A percentile compares a stretch with the other conserved stretches of the same genome.
phyloP scores from a whole-genome alignment of 2,797 vertebrate species.

The Alauda arvensis region DNA sequence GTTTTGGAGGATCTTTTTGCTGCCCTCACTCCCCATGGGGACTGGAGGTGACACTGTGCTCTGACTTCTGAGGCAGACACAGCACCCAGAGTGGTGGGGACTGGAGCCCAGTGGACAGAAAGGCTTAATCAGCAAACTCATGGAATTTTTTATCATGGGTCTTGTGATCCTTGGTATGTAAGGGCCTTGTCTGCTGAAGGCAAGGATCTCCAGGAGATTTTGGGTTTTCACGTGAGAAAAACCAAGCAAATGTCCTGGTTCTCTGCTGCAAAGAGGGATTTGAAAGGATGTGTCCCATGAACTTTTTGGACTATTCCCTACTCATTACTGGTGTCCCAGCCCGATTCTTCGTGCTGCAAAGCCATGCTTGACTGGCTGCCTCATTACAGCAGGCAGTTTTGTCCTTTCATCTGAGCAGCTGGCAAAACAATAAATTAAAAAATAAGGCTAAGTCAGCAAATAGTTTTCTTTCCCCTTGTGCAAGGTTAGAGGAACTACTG shows the following conservation, averaged over 20 bases:
- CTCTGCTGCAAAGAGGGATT: background rate
- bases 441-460: slow-evolving; percentile 45
- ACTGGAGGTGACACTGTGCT: fast-evolving
- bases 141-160: background rate
- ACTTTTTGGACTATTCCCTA: background rate
- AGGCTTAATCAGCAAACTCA: background rate
- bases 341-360: background rate
- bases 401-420: slow-evolving; percentile 45
- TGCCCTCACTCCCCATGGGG: background rate
- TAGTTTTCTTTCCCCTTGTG: slow-evolving; percentile 15
- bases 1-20: background rate
- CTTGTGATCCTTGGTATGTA: slow-evolving; percentile 31
- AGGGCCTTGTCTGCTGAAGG: background rate
- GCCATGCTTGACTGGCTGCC: background rate
- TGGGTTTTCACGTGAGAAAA: background rate
- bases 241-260: fast-evolving
- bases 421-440: slow-evolving; percentile 53
- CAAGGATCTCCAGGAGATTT: background rate
- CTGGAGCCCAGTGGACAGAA: background rate
- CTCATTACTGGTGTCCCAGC: fast-evolving
- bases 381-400: slow-evolving; percentile 27
- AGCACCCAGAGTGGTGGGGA: fast-evolving
- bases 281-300: background rate
- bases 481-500: slow-evolving; percentile 45
- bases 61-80: fast-evolving